phyloP scores from a whole-genome alignment of 2,797 vertebrate species.

The Anguilla pacifica region DNA sequence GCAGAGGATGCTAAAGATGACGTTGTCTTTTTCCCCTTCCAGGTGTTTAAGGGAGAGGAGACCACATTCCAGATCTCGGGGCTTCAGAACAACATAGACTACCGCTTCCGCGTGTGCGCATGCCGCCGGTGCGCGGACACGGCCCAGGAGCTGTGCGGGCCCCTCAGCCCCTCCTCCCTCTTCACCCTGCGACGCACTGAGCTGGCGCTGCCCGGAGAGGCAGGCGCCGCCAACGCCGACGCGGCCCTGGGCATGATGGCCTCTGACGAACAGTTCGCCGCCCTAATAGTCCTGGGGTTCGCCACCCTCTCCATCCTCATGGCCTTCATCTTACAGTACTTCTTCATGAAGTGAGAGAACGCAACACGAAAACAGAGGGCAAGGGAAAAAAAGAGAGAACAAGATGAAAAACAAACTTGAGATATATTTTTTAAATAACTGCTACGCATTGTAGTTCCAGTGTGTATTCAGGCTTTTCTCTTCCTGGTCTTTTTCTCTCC shows the following conservation, averaged over 20 bases:
- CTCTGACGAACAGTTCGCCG: slow-evolving; percentile 93
- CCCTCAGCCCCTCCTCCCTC: slow-evolving; percentile 89
- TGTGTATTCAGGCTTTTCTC: slow-evolving; percentile 76
- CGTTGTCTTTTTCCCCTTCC: neutral
- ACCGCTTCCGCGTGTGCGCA: slow-evolving; percentile 91
- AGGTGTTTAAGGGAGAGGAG: slow-evolving; percentile 97
- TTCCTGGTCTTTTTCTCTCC: slow-evolving; percentile 35
- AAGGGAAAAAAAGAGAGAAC: slow-evolving; percentile 57
- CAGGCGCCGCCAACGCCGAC: slow-evolving; percentile 64
- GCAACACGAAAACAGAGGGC: slow-evolving; percentile 32
- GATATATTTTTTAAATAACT: slow-evolving; percentile 75
- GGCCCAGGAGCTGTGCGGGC: slow-evolving; percentile 92
- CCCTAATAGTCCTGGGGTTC: slow-evolving; percentile 89
- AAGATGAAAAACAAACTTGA: slow-evolving; percentile 71
- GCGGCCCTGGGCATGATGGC: slow-evolving; percentile 81
- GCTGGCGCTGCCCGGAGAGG: slow-evolving; percentile 69
- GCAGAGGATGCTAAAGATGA: neutral
- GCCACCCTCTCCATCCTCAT: slow-evolving; percentile 90
- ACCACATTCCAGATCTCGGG: slow-evolving; percentile 88
- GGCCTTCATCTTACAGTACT: slow-evolving; percentile 96
- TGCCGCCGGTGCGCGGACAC: slow-evolving; percentile 90
- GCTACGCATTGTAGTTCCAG: slow-evolving; percentile 81
- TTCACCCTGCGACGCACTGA: slow-evolving; percentile 83
- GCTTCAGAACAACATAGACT: slow-evolving; percentile 94
- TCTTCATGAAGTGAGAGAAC: slow-evolving; percentile 93